Evolutionary conservation across 2,797 vertebrate species (phyloP).

Genomic region (Cryptoblepharus egeriae): DNA sequence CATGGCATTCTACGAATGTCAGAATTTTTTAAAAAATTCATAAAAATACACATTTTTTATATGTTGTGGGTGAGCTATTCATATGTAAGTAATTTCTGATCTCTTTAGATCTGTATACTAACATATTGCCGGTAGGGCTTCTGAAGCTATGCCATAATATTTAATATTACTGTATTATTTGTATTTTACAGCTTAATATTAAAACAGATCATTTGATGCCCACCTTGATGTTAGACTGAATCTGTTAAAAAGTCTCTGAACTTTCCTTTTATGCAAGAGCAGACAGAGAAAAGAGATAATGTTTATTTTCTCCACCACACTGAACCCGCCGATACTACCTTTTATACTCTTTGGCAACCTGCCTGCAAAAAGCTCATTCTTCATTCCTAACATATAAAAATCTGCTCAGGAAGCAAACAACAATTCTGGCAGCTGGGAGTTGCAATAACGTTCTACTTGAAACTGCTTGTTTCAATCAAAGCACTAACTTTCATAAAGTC

Average conservation of each 20-base stretch:
- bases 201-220: background rate
- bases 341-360: conserved; percentile 22
- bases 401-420: conserved; percentile 25
- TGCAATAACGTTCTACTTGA: conserved; percentile 34
- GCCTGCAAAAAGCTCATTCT: conserved; percentile 35
- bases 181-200: too few species aligned
- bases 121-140: background rate
- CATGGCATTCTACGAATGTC: too few species aligned
- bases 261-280: conserved; percentile 27
- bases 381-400: conserved; percentile 40
- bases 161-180: too few species aligned
- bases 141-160: background rate
- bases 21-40: too few species aligned
- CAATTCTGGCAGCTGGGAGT: conserved; percentile 36
- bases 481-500: conserved; percentile 38
- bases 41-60: background rate
- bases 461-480: conserved; percentile 41
- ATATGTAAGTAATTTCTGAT: background rate
- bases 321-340: background rate
- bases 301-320: conserved; percentile 35
- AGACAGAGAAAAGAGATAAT: conserved; percentile 11
- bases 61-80: background rate
- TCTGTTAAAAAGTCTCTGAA: conserved; percentile 24
- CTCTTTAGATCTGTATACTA: background rate
- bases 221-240: background rate